Evolutionary conservation across 2,797 vertebrate genomes (phyloP).

Genomic region (Odontamblyopus rebecca): DNA sequence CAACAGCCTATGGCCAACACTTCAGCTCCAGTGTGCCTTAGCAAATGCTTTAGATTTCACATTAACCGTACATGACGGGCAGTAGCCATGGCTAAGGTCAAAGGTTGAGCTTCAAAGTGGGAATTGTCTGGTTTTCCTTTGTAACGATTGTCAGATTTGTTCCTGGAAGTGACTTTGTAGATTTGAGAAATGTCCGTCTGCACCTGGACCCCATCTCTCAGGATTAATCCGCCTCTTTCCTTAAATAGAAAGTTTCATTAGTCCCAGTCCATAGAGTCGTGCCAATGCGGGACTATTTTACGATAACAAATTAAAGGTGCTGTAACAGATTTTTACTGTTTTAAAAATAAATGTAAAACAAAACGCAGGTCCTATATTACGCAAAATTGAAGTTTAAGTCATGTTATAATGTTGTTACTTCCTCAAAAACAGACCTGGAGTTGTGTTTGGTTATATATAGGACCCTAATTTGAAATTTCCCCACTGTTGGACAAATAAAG

Average conservation of each 20-base stretch:
- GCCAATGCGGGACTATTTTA: no score
- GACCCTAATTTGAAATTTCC: no score
- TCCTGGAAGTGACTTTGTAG: slow-evolving; percentile 16
- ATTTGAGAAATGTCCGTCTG: slow-evolving; percentile 21
- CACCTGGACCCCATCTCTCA: slow-evolving; percentile 23
- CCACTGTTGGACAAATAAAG: no score
- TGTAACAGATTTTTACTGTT: no score
- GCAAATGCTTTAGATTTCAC: not conserved
- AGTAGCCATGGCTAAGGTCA: not conserved
- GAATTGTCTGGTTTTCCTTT: slow-evolving; percentile 8
- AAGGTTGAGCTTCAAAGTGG: slow-evolving; percentile 1
- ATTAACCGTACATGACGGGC: not conserved
- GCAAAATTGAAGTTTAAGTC: no score
- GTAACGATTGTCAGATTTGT: slow-evolving; percentile 18
- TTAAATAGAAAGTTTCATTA: not conserved
- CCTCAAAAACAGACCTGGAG: no score
- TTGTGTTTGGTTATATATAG: no score
- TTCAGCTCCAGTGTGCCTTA: not conserved
- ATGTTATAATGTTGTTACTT: no score
- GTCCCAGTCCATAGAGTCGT: not conserved
- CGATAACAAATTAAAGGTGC: no score
- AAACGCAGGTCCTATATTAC: no score
- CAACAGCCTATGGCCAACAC: no score
- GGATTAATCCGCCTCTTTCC: not conserved
- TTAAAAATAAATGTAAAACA: no score